Base-by-base conservation (phyloP, 1,140 invertebrate genomes). In the Meloidogyne chitwoodi region DNA sequence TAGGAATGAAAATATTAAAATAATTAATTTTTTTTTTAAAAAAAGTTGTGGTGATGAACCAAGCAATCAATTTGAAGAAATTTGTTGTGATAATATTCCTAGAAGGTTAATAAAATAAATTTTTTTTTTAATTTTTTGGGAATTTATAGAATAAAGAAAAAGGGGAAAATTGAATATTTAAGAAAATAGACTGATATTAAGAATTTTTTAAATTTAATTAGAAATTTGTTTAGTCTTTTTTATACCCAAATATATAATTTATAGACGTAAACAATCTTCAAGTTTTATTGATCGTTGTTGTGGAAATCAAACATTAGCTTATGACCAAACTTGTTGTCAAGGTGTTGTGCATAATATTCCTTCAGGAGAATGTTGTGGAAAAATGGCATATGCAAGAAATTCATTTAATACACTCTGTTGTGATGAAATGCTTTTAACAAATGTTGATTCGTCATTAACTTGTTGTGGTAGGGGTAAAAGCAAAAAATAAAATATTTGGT, bases 291-390 rank as follows among this genome's bases (percentile, higher is more conserved):
- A 82, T 48, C 56, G 74, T 44, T 82, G 81, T 62, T 82, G 81
- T 64, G 81, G 81, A 16, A 82, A 81, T 68, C 77, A 82, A 69
- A 82, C 81, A 1, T 74, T 82, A 27, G 67, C 79, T n/a, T 81
- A 84, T 64, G 82, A 84, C 65, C 80, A 81, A 65, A 82, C 81
- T n/a, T 82, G 81, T 72, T 82, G 81, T 66, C 77, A 83, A 62
- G 81, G 81, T n/a, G 62, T 81, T 44, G 80, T 82, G 4, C 82
- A 82, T 27, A 82, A 82, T 69, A 65, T 82, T 22, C 81, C 81
- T 12, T 83, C 82, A 44, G 81, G 81, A 19, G 81, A 82, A 76
- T 82, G 81, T 70, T 82, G 81, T 73, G 81, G 82, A 29, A 27
- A 62, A 38, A 64, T 77, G 65, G 81, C 81, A 56, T 82, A 84